Evolutionary conservation across 2,113 vertebrate genomes (phyloP), one percentile per base, ranked within the genome.

Genomic region (Opisthocomus hoazin): DNA sequence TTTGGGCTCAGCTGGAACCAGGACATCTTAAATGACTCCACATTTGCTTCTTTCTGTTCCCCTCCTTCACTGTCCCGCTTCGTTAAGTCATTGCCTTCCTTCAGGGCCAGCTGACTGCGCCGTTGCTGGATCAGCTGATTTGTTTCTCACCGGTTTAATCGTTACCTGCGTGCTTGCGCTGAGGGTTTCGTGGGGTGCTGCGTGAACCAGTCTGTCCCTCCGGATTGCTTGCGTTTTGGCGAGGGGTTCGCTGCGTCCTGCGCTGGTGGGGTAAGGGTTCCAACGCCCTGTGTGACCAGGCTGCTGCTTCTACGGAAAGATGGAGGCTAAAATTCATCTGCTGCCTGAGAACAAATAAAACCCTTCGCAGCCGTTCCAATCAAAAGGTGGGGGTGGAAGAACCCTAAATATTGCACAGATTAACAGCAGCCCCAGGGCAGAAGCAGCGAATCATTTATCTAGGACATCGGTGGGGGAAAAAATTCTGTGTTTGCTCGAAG

Each of bases 231-330:
- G 48, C 3, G 1, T 63, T 75, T 84, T 60, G n/a, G 26, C 14
- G 41, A 80, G 58, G 77, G 61, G 12, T 36, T 17, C 0, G 0
- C 43, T 27, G 43, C 1, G 1, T n/a, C 69, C 36, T 54, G 0
- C 2, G 7, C 76, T 34, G 32, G 21, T 20, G 56, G 51, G 46
- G 6, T 34, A 19, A 70, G 37, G 34, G 60, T 77, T 83, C 65
- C n/a, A 36, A 64, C 53, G 41, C 34, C 21, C 3, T 39, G 3
- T 6, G 10, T 68, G 43, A 60, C 5, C 18, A 32, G 56, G 46
- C 43, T 12, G 34, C 66, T 76, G 16, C 26, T 88, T 91, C 48
- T 87, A 0, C 58, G 57, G 27, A 24, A 81, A 61, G 20, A 18
- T 50, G 27, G 16, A 83, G 63, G 56, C 29, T 61, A 79, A 90